Conservation (phyloP, 2,888 invertebrate genomes). For the Amblyjoppa fuscipennis region DNA sequence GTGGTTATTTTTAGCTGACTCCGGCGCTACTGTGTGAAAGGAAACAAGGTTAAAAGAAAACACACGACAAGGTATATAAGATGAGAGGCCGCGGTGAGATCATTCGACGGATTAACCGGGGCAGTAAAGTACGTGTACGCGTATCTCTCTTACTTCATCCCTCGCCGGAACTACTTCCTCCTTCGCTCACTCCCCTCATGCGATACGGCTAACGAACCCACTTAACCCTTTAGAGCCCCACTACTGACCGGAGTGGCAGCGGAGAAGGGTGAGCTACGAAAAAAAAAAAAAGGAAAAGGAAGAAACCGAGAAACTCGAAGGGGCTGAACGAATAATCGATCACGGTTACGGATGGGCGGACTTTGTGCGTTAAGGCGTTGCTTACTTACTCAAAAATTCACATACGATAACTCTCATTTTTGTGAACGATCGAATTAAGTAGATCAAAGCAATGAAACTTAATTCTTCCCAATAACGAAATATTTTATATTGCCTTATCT, state of each 20-base stretch:
- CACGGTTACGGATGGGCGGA: constrained; percentile 68
- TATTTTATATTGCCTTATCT: no score
- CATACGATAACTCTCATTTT: background rate
- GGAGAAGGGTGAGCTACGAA: constrained; percentile 3
- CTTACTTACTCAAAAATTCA: background rate
- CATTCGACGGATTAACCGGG: constrained; percentile 59
- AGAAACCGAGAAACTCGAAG: constrained; percentile 67
- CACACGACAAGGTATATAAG: constrained; percentile 49
- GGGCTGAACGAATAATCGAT: constrained; percentile 79
- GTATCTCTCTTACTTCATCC: constrained; percentile 45
- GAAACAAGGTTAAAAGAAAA: constrained; percentile 33
- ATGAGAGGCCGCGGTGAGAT: constrained; percentile 52
- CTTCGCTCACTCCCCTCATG: constrained; percentile 36
- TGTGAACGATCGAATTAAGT: no score
- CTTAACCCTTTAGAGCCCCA: constrained; percentile 60
- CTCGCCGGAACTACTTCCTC: constrained; percentile 34
- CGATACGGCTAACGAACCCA: constrained; percentile 73
- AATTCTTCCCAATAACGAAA: no score
- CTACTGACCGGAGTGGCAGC: constrained; percentile 20
- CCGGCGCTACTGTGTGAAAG: background rate
- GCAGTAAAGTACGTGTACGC: constrained; percentile 32
- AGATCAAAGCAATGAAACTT: no score
- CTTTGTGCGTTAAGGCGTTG: constrained; percentile 13
- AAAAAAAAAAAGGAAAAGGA: constrained; percentile 28
- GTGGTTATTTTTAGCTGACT: constrained; percentile 41